Conservation (phyloP, 1,140 invertebrate genomes). For the Hormaphis cornu region DNA sequence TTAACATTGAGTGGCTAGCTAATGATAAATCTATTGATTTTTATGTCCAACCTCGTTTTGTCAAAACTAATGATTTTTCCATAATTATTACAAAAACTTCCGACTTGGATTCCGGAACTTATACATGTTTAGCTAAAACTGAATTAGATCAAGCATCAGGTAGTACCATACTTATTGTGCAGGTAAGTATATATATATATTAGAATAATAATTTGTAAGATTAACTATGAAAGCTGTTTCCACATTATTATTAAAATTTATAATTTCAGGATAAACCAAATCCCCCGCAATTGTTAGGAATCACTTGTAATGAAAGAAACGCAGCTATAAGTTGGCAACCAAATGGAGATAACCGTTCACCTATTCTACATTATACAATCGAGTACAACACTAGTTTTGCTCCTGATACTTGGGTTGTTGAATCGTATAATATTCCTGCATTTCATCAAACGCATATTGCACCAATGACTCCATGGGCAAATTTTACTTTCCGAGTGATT, state of each 20-base stretch:
- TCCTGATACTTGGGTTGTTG: slow-evolving; percentile 80
- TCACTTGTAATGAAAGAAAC: slow-evolving; percentile 59
- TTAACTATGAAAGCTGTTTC: not conserved
- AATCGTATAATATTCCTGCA: slow-evolving; percentile 64
- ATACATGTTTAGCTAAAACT: slow-evolving; percentile 91
- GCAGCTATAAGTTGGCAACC: slow-evolving; percentile 75
- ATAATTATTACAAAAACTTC: slow-evolving; percentile 87
- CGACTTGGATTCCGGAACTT: slow-evolving; percentile 87
- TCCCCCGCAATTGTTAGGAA: slow-evolving; percentile 50
- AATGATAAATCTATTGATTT: slow-evolving; percentile 80
- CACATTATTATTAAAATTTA: too few species aligned
- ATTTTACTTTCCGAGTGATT: slow-evolving; percentile 92
- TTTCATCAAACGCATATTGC: slow-evolving; percentile 63
- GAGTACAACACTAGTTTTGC: slow-evolving; percentile 92
- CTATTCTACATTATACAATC: slow-evolving; percentile 83
- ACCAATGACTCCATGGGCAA: slow-evolving; percentile 80
- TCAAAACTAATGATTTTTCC: slow-evolving; percentile 78
- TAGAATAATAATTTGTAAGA: slow-evolving; percentile 45
- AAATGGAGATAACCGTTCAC: slow-evolving; percentile 86
- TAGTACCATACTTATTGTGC: slow-evolving; percentile 81
- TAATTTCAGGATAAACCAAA: slow-evolving; percentile 49
- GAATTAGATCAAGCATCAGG: slow-evolving; percentile 74
- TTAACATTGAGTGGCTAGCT: slow-evolving; percentile 80
- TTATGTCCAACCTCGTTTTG: slow-evolving; percentile 71
- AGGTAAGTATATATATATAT: too few species aligned